These are phyloP conservation scores for Orchesellides sinensis DNA, from an alignment of 2,888 invertebrate species.

Conservation along the genomic window DNA sequence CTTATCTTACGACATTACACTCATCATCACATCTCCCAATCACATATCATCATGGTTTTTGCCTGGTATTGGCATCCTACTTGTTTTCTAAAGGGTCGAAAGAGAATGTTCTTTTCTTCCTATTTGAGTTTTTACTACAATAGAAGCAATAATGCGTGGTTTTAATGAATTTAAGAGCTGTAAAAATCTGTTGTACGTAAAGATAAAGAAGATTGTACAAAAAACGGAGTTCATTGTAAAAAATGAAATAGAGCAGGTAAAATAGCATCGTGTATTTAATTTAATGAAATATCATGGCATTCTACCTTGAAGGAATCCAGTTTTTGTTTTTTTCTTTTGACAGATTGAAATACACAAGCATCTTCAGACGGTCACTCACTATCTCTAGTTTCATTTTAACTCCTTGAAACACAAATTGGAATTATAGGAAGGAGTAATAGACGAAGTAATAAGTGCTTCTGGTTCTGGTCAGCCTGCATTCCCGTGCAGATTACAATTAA, in stretches of 20 bases:
- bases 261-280: constrained; percentile 3
- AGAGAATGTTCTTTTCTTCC: too few relatives aligned
- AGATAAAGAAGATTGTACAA: not conserved
- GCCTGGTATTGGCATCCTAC: too few relatives aligned
- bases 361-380: constrained; percentile 14
- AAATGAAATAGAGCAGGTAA: not conserved
- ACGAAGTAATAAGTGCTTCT: constrained; percentile 35
- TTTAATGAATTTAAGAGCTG: not conserved
- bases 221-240: not conserved
- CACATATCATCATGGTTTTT: too few relatives aligned
- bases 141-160: not conserved
- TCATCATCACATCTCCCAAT: too few relatives aligned
- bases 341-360: constrained; percentile 11
- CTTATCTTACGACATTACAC: too few relatives aligned
- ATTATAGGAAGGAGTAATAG: not conserved
- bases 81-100: too few relatives aligned
- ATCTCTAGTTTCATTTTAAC: not conserved
- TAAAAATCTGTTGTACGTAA: not conserved
- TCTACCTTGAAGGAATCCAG: constrained; percentile 36
- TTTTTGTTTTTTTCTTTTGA: constrained; percentile 27
- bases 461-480: constrained; percentile 40
- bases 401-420: constrained; percentile 33
- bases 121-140: too few relatives aligned
- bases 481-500: constrained; percentile 54
- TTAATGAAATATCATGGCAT: constrained; percentile 35